Conservation (phyloP, 2,888 invertebrate species). For the Malthinus flaveolus region DNA sequence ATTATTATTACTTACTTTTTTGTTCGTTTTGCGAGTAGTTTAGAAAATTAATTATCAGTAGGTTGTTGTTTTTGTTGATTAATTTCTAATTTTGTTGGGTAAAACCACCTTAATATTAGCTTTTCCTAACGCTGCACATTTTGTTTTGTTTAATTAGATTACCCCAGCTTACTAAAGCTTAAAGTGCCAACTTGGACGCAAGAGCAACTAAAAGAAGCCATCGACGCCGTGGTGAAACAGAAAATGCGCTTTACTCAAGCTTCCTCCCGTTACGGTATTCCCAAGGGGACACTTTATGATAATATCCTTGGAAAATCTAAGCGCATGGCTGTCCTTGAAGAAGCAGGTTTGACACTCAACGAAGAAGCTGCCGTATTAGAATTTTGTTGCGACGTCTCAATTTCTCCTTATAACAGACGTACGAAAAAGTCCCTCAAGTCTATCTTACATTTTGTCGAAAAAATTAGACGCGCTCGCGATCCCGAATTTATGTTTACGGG, state of each 20-base stretch:
- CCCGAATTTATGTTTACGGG: constrained; percentile 69
- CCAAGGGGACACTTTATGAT: constrained; percentile 77
- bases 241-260: constrained; percentile 79
- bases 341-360: constrained; percentile 62
- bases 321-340: constrained; percentile 74
- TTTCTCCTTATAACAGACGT: constrained; percentile 70
- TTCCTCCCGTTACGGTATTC: constrained; percentile 70
- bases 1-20: too few species aligned
- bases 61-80: constrained; percentile 5
- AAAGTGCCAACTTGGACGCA: constrained; percentile 78
- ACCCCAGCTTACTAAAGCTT: constrained; percentile 69
- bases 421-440: constrained; percentile 69
- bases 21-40: too few species aligned
- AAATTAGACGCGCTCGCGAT: constrained; percentile 62
- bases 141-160: constrained; percentile 54
- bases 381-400: constrained; percentile 73
- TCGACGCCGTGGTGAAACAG: constrained; percentile 74
- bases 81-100: constrained; percentile 6
- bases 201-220: constrained; percentile 73
- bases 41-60: not conserved
- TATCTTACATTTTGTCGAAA: constrained; percentile 68
- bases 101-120: constrained; percentile 7
- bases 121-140: constrained; percentile 21
- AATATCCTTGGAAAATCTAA: constrained; percentile 78
- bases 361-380: constrained; percentile 71